Evolutionary conservation across 2,888 invertebrate species (phyloP), one percentile per base, ranked within the genome.

Genomic region (Ichneumoninae sp.): DNA sequence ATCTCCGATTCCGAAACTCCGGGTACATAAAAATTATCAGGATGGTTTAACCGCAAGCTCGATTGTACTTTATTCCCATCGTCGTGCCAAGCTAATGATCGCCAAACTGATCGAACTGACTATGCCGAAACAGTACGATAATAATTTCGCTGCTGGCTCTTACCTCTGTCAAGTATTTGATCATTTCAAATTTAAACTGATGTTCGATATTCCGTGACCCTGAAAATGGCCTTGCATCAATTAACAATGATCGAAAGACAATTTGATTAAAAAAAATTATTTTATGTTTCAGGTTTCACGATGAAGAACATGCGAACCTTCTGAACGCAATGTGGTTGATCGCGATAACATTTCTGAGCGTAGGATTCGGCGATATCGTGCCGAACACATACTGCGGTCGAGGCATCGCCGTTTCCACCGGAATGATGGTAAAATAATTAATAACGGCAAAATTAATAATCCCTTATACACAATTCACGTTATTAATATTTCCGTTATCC

Each of bases 281-380:
- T 57, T 40, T 47, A 65, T 65, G 33, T 86, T 77, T 71, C 94
- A 99, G 99, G 96, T 98, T 98, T 96, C 98, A 99, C 95, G 99
- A 99, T 94, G 98, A 98, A 95, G 98, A 98, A 95, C 99, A 99
- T 95, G 98, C 98, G 94, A 99, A 99, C 95, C 97, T 99, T 94
- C 96, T 98, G 94, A 99, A 99, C 96, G 98, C 99, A 93, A 99
- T 99, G 98, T 99, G 99, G 99, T 97, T 99, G 95, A 99, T 99
- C 94, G 99, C 99, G 93, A 99, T 99, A 94, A 99, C 99, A 93
- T 99, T 99, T 96, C 97, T 99, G 94, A 99, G 99, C 95, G 99
- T 99, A 94, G 99, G 99, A 94, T 99, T 99, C 95, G 99, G 99
- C 94, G 99, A 99, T 95, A 98, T 99, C 94, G 99, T 99, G 94